Evolutionary conservation across 2,888 invertebrate species (phyloP).

Genomic region (Cantharis flavilabris): DNA sequence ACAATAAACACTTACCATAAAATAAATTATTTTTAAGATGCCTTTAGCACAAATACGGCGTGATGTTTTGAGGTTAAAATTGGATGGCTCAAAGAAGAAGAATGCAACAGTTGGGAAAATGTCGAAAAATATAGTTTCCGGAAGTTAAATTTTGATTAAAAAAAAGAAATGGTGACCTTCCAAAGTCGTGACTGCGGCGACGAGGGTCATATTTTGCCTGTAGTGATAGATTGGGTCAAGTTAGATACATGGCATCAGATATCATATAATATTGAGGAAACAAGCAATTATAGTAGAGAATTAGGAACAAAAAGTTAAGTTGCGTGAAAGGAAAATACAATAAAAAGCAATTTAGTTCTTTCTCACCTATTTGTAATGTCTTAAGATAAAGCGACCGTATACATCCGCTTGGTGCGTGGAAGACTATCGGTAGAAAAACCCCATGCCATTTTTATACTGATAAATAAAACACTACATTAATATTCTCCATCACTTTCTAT

Average conservation of each 20-base stretch:
- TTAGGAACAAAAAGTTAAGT: neutral
- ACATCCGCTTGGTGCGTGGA: neutral
- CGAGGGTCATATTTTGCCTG: neutral
- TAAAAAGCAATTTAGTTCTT: neutral
- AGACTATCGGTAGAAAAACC: too few species aligned
- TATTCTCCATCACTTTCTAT: too few species aligned
- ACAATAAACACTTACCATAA: neutral
- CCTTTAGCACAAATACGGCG: neutral
- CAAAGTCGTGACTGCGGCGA: neutral
- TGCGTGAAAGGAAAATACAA: neutral
- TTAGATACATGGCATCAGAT: neutral
- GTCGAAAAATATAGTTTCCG: neutral
- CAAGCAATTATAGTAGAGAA: neutral
- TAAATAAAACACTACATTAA: too few species aligned
- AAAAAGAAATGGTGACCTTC: neutral
- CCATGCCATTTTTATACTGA: too few species aligned
- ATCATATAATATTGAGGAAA: neutral
- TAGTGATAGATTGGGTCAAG: neutral
- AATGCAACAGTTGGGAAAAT: neutral
- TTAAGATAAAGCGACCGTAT: neutral
- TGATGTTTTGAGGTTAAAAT: neutral
- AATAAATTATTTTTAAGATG: neutral
- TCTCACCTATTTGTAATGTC: neutral
- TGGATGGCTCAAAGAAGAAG: neutral
- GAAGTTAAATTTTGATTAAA: neutral